phyloP scores from a whole-genome alignment of 1,140 invertebrate genomes.

The Drosophila leontia region DNA sequence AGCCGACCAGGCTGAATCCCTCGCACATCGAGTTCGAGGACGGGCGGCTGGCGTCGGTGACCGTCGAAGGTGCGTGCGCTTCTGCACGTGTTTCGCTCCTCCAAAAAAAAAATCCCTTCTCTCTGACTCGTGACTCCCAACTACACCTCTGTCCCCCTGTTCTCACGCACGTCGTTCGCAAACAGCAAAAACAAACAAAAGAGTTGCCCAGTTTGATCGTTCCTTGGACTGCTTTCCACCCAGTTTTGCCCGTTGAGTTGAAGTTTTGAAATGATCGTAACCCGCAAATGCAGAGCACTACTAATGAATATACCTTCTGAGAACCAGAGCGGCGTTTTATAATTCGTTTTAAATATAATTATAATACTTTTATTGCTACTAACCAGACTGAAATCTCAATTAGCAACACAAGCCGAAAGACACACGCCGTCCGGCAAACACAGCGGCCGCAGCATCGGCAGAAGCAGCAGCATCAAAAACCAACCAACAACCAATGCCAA shows the following conservation, averaged over 20 bases:
- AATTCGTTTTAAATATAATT: conserved; percentile 45
- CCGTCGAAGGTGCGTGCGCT: conserved; percentile 73
- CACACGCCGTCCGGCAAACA: conserved; percentile 4
- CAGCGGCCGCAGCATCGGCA: conserved; percentile 10
- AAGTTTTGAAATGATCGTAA: conserved; percentile 64
- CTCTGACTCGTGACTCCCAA: conserved; percentile 17
- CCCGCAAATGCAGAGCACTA: conserved; percentile 66
- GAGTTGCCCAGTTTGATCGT: conserved; percentile 65
- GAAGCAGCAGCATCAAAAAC: conserved; percentile 32
- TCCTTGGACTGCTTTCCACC: conserved; percentile 55
- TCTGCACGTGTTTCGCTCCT: conserved; percentile 63
- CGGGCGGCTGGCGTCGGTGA: conserved; percentile 24
- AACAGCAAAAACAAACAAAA: conserved; percentile 21
- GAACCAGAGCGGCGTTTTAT: conserved; percentile 40
- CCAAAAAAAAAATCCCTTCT: conserved; percentile 6
- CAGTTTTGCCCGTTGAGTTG: conserved; percentile 69
- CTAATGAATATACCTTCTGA: conserved; percentile 53
- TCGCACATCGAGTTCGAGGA: conserved; percentile 19
- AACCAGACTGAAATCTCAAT: conserved; percentile 74
- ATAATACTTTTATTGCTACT: conserved; percentile 65
- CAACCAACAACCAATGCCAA: conserved; percentile 21
- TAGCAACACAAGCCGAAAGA: conserved; percentile 66
- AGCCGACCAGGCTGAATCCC: conserved; percentile 9
- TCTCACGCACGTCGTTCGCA: conserved; percentile 63
- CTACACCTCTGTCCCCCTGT: conserved; percentile 11